phyloP scores from a whole-genome alignment of 2,888 invertebrate species.

The Dascillus cervinus region DNA sequence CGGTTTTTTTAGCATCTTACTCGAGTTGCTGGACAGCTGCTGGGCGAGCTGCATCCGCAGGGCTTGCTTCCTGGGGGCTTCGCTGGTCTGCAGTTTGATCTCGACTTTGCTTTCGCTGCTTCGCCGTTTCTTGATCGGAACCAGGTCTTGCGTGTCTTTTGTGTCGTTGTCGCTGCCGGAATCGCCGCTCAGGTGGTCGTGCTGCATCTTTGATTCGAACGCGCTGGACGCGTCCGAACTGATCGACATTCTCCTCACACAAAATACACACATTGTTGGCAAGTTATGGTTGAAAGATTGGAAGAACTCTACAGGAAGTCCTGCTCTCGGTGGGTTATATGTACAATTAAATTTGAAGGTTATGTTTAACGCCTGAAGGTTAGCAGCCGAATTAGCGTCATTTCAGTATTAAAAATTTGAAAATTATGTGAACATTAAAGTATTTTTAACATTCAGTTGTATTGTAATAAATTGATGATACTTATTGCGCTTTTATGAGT shows the following conservation, averaged over 20 bases:
- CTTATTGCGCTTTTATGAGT: no score
- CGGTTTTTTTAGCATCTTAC: slow-evolving; percentile 63
- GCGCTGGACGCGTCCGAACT: slow-evolving; percentile 52
- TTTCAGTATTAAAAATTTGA: no score
- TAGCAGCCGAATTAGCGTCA: no score
- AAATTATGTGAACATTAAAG: no score
- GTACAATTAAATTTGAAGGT: no score
- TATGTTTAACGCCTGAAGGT: no score
- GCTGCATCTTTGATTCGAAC: slow-evolving; percentile 31
- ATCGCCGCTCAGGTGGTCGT: slow-evolving; percentile 42
- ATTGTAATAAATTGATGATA: no score
- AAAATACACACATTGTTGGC: no score
- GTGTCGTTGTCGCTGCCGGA: slow-evolving; percentile 46
- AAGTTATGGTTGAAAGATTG: no score
- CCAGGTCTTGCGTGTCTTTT: slow-evolving; percentile 28
- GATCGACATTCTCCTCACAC: slow-evolving; percentile 65
- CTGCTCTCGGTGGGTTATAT: no score
- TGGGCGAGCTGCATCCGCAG: slow-evolving; percentile 68
- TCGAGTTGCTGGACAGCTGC: slow-evolving; percentile 64
- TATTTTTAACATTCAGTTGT: no score
- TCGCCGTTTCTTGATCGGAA: slow-evolving; percentile 43
- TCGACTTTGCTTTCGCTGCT: slow-evolving; percentile 46
- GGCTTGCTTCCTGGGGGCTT: slow-evolving; percentile 52
- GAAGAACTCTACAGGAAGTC: no score
- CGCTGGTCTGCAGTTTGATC: slow-evolving; percentile 34